Evolutionary conservation across 2,888 invertebrate genomes (phyloP).

Genomic region (Standfussiana lucernea): DNA sequence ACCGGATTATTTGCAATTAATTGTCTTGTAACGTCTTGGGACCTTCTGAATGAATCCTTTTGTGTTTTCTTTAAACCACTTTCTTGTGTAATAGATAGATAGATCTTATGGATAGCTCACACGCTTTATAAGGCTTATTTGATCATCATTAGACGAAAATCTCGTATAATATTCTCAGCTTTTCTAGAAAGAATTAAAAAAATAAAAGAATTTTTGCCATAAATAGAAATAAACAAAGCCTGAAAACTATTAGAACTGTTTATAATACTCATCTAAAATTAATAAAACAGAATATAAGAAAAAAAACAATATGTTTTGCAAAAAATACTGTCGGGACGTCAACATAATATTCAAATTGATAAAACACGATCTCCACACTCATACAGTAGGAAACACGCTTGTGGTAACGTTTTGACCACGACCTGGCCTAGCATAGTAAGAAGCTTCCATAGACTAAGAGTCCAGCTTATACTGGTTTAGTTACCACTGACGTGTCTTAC

Average conservation of each 20-base stretch:
- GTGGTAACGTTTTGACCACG: not conserved
- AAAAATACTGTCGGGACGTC: not conserved
- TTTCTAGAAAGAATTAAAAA: too few species aligned
- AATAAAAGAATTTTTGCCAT: too few species aligned
- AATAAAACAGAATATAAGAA: constrained; percentile 6
- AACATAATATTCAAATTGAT: constrained; percentile 8
- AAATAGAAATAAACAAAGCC: not conserved
- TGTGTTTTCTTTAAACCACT: not conserved
- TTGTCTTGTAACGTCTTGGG: not conserved
- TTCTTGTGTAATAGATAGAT: not conserved
- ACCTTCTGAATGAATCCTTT: not conserved
- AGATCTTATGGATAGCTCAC: not conserved
- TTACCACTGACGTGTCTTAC: not conserved
- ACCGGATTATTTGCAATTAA: constrained; percentile 17
- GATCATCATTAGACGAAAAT: not conserved
- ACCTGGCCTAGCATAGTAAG: not conserved
- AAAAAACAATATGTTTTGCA: not conserved
- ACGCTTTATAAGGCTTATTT: not conserved
- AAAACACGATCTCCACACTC: not conserved
- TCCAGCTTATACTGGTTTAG: not conserved
- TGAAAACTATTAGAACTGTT: not conserved
- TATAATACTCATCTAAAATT: constrained; percentile 17
- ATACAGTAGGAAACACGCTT: not conserved
- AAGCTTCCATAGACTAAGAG: not conserved
- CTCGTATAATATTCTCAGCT: too few species aligned